These are phyloP conservation scores for Varecia variegata DNA, from an alignment of 2,797 vertebrate species.

Conservation along the genomic window DNA sequence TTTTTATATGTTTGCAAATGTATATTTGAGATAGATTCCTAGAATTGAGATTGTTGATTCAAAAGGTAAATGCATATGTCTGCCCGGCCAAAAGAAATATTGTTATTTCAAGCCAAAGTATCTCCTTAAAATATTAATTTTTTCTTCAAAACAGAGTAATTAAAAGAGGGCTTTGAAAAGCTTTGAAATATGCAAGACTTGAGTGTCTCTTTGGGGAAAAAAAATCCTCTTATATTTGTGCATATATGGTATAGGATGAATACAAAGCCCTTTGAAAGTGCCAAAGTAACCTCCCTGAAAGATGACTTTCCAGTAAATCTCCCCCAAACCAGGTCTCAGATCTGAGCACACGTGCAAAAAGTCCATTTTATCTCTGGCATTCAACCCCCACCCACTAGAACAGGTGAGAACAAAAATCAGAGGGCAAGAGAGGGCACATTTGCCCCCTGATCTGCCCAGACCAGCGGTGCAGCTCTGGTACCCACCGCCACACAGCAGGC, in stretches of 20 bases:
- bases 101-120: neutral
- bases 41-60: neutral
- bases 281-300: neutral
- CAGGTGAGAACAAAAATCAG: neutral
- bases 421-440: neutral
- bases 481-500: neutral
- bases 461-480: neutral
- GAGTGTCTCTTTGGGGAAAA: neutral
- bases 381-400: neutral
- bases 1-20: neutral
- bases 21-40: neutral
- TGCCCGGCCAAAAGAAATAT: neutral
- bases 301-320: neutral
- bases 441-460: neutral
- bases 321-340: neutral
- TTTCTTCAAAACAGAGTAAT: neutral
- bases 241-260: neutral
- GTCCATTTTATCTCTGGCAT: neutral
- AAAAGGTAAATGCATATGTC: neutral
- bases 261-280: neutral
- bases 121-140: neutral
- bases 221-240: neutral
- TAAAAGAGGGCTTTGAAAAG: neutral
- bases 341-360: neutral
- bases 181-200: neutral